Evolutionary conservation across 2,888 invertebrate genomes (phyloP).

Genomic region (Acanthosepion esculentum): DNA sequence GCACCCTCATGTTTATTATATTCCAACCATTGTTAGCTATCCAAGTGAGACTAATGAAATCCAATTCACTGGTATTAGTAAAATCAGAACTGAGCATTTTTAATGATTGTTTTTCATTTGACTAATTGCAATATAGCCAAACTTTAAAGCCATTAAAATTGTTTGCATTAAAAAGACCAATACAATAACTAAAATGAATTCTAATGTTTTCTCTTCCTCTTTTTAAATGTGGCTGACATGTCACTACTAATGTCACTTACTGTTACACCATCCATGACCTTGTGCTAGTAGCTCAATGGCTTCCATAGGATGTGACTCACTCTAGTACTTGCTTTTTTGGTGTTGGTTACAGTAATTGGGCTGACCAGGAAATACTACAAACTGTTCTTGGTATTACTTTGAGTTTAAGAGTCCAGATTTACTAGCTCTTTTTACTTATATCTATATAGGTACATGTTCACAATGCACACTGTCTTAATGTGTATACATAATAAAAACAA

Average conservation of each 20-base stretch:
- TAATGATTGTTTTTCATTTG: not conserved
- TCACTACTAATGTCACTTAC: not conserved
- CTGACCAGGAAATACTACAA: conserved; percentile 23
- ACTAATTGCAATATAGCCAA: not conserved
- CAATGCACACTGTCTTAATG: not conserved
- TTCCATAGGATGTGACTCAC: conserved; percentile 45
- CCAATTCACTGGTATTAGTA: not conserved
- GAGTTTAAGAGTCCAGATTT: conserved; percentile 1
- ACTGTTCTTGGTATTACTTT: not conserved
- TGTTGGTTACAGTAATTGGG: not conserved
- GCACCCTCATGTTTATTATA: not conserved
- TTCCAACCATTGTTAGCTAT: not conserved
- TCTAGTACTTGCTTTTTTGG: conserved; percentile 35
- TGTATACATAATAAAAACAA: not conserved
- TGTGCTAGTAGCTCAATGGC: conserved; percentile 20
- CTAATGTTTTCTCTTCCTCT: not conserved
- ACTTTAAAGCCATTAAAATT: not conserved
- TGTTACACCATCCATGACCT: conserved; percentile 39
- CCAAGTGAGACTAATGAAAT: not conserved
- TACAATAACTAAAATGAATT: not conserved
- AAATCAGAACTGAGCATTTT: not conserved
- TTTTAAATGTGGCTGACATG: not conserved
- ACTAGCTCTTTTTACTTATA: not conserved
- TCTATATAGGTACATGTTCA: not conserved
- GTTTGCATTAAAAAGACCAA: not conserved